phyloP scores from a whole-genome alignment of 1,140 invertebrate species.

The Lordiphosa mommai region DNA sequence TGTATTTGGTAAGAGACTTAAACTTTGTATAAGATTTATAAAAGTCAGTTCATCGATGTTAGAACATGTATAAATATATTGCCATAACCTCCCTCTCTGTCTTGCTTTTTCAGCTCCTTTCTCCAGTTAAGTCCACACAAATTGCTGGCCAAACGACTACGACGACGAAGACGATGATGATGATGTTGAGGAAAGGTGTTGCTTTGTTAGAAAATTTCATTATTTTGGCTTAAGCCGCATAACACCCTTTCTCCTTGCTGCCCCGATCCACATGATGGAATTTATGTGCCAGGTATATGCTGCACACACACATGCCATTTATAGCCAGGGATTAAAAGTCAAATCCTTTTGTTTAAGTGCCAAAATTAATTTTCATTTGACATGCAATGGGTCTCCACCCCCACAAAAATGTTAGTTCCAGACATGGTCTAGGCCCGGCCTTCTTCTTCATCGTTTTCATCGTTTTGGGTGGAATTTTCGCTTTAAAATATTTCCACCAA shows the following conservation, averaged over 20 bases:
- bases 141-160: slow-evolving; percentile 32
- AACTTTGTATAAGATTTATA: background rate
- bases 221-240: slow-evolving; percentile 69
- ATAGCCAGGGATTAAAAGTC: slow-evolving; percentile 77
- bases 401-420: slow-evolving; percentile 26
- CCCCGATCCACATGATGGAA: slow-evolving; percentile 10
- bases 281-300: slow-evolving; percentile 50
- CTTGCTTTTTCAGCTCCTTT: no score
- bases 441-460: background rate
- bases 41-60: no score
- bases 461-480: slow-evolving; percentile 42
- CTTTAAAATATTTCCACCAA: slow-evolving; percentile 47
- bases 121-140: no score
- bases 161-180: slow-evolving; percentile 13
- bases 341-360: slow-evolving; percentile 77
- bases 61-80: no score
- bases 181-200: slow-evolving; percentile 49
- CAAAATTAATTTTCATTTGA: slow-evolving; percentile 78
- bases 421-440: slow-evolving; percentile 25
- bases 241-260: slow-evolving; percentile 1
- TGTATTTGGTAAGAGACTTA: no score
- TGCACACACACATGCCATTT: slow-evolving; percentile 60
- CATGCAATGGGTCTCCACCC: slow-evolving; percentile 58
- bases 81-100: no score
- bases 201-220: slow-evolving; percentile 76